Base-by-base conservation (phyloP, 2,888 invertebrate species). In the Chalcosyrphus nemorum region DNA sequence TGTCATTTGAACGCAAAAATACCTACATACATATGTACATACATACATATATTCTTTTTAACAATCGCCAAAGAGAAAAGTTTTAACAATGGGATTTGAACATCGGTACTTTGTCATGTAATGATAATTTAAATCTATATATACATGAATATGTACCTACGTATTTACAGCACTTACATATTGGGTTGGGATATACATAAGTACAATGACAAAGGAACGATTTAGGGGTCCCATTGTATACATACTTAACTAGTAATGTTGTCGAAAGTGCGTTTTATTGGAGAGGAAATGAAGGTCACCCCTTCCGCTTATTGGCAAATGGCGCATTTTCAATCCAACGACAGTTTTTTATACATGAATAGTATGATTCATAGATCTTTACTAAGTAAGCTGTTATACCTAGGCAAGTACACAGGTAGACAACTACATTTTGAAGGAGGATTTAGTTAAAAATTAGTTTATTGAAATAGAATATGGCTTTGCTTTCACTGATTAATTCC, bases 1-100 rank as follows among this genome's bases (percentile, higher is more conserved):
- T 71, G 81, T 71, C 70, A 76, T 81, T 65, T 50, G 32, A 35
- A 76, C 43, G 27, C 19, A 9, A 61, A 72, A 35, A 43, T 29
- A 7, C 6, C 5, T 29, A 29, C 29, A 71, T 54, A 38, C 27
- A 2, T 43, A 4, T 17, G n/a, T 17, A 17, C 4, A 4, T 29
- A 29, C 29, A 29, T 29, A 29, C 13, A 24, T 21, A 11, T 24
- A 19, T 52, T 17, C 27, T 7, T 52, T 65, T 41, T 17, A 32
- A 32, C 19, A 29, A 11, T 29, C 21, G 2, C 43, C 43, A 45
- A 56, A 57, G 38, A 41, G 56, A 56, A 15, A 56, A 56, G 9
- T 56, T 45, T 43, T 17, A 6, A 54, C 41, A 43, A 29, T 41
- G 54, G 47, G 32, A 57, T 35, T 32, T 50, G 15, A 35, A 52